Base-by-base conservation (phyloP, 2,113 vertebrate species). In the Siniperca knerii region DNA sequence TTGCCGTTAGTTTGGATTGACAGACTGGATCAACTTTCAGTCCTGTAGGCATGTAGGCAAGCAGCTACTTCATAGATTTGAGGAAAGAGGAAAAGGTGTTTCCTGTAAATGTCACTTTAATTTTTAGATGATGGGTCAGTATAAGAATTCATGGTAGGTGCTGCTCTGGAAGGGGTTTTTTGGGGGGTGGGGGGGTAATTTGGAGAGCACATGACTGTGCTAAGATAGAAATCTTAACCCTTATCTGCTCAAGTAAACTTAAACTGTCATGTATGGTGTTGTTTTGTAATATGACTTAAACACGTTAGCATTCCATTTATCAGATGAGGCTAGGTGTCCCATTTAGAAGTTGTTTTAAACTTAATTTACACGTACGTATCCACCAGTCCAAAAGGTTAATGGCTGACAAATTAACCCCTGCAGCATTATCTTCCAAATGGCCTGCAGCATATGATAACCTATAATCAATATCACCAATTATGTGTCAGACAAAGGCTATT, bases 381-480 rank as follows among this genome's bases (percentile, higher is more conserved):
- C 90, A 91, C 71, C 78, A 70, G 92, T 92, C 92, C 94, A 79
- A 89, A 93, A 95, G 95, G 95, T 96, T 96, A 96, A 96, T 96
- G 95, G 95, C 84, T 93, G 94, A 95, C 95, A 95, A 95, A 96
- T 96, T 94, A 96, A 96, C 95, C 95, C 95, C 95, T 95, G 90
- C 79, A 92, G 95, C 94, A 94, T 96, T 96, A 95, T 95, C 95
- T 95, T 95, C 92, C 95, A 96, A 96, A 96, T 95, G 95, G 94
- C 94, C 94, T 2, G 79, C 93, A 94, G 94, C 94, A 95, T 93
- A 95, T 95, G 95, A 96, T 96, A 96, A 96, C 95, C 95, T 96
- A 96, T 96, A 96, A 96, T 96, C 96, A 96, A 96, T 96, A 96
- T 94, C 87, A 91, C 90, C 96, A 96, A 96, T 96, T 96, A 96